Evolutionary conservation across 2,888 invertebrate species (phyloP).

Genomic region (Salpingus planirostris): DNA sequence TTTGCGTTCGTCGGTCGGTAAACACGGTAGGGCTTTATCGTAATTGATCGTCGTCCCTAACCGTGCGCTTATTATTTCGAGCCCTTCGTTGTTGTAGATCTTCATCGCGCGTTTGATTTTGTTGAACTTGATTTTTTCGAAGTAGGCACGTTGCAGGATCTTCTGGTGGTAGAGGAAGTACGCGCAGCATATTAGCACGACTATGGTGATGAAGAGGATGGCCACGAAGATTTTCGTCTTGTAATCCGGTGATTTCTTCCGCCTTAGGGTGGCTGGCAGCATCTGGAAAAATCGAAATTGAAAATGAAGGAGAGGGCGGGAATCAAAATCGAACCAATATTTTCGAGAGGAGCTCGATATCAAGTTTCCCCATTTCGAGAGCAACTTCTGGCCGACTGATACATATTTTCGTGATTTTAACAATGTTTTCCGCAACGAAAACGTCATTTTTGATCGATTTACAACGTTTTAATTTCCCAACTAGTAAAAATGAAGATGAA

Average conservation of each 20-base stretch:
- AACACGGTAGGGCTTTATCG: conserved; percentile 64
- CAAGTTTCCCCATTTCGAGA: too few species aligned
- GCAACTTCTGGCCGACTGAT: too few species aligned
- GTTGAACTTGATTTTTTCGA: conserved; percentile 75
- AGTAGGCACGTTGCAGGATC: conserved; percentile 72
- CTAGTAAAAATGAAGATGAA: too few species aligned
- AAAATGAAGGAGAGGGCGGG: too few species aligned
- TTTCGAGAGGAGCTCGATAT: too few species aligned
- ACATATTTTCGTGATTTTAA: too few species aligned
- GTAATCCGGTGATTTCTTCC: conserved; percentile 60
- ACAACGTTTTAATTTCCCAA: too few species aligned
- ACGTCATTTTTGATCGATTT: too few species aligned
- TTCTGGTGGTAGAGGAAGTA: conserved; percentile 78
- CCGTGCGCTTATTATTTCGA: conserved; percentile 59
- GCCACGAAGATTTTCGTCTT: conserved; percentile 74
- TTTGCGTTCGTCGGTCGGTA: conserved; percentile 49
- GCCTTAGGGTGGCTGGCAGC: conserved; percentile 64
- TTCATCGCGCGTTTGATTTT: conserved; percentile 65
- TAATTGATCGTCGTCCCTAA: conserved; percentile 55
- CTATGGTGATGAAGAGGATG: conserved; percentile 70
- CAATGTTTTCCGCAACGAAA: too few species aligned
- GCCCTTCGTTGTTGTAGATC: conserved; percentile 62
- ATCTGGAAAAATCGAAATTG: conserved; percentile 54
- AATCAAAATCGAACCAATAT: too few species aligned
- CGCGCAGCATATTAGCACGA: conserved; percentile 74